Conservation (phyloP, 2,888 invertebrate genomes). For the Phorcus lineatus region DNA sequence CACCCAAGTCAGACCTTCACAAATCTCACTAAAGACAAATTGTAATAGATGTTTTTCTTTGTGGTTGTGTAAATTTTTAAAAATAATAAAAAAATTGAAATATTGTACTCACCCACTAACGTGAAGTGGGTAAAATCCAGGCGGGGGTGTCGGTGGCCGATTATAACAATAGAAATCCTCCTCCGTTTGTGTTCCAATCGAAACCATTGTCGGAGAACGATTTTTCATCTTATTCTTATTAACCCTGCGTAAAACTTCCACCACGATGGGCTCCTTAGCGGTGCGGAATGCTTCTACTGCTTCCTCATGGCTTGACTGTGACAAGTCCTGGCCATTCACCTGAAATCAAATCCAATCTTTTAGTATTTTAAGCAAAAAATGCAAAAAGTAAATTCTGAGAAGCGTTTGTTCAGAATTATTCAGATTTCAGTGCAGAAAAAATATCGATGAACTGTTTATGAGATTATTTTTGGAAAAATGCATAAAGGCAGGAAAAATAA, state of each 20-base stretch:
- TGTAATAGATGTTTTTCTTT: no score
- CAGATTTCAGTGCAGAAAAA: no score
- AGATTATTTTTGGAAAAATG: no score
- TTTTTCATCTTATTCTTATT: conserved; percentile 57
- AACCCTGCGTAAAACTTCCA: conserved; percentile 73
- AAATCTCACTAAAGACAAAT: no score
- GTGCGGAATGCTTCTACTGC: conserved; percentile 74
- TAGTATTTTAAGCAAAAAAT: no score
- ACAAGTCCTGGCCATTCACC: conserved; percentile 76
- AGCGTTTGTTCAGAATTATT: no score
- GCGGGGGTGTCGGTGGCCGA: conserved; percentile 67
- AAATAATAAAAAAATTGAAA: no score
- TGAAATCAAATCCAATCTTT: conserved; percentile 48
- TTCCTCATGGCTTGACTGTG: conserved; percentile 74
- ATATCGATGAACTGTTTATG: no score
- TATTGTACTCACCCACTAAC: conserved; percentile 60
- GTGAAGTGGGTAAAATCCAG: conserved; percentile 60
- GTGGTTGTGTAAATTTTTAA: no score
- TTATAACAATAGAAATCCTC: conserved; percentile 70
- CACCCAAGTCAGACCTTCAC: no score
- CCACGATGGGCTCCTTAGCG: conserved; percentile 75
- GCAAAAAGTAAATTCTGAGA: no score
- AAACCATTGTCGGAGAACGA: conserved; percentile 68
- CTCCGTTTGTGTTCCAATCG: conserved; percentile 74
- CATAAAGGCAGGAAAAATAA: no score